phyloP scores from a whole-genome alignment of 2,888 invertebrate species.

The Plebejus melissa region DNA sequence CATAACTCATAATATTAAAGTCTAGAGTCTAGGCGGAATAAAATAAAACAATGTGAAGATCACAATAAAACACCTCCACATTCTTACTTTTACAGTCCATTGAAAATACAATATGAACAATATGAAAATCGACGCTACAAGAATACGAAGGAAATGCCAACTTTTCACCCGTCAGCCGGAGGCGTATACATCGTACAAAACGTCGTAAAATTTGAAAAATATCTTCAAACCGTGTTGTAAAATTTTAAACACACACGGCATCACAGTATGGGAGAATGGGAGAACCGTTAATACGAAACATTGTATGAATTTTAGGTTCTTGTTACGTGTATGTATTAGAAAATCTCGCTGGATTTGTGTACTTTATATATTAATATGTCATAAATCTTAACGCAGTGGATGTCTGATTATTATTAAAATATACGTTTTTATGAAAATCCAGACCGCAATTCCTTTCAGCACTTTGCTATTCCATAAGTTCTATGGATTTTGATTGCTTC shows the following conservation, averaged over 20 bases:
- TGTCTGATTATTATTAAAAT: no score
- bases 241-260: slow-evolving; percentile 28
- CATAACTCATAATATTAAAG: background rate
- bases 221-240: slow-evolving; percentile 40
- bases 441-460: no score
- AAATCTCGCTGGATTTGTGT: background rate
- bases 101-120: slow-evolving; percentile 45
- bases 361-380: no score
- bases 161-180: slow-evolving; percentile 48
- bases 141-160: slow-evolving; percentile 43
- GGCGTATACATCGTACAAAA: slow-evolving; percentile 62
- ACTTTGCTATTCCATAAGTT: no score
- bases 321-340: background rate
- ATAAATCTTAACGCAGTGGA: no score
- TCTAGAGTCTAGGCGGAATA: slow-evolving; percentile 26
- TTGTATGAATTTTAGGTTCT: background rate
- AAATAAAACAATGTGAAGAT: slow-evolving; percentile 35
- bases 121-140: slow-evolving; percentile 38
- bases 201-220: slow-evolving; percentile 74
- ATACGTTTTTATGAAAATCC: background rate
- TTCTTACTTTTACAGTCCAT: slow-evolving; percentile 44
- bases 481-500: no score
- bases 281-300: background rate
- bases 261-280: slow-evolving; percentile 2
- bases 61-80: slow-evolving; percentile 37